Base-by-base conservation (phyloP, 2,797 vertebrate genomes). In the Gymnopithys bicolor region DNA sequence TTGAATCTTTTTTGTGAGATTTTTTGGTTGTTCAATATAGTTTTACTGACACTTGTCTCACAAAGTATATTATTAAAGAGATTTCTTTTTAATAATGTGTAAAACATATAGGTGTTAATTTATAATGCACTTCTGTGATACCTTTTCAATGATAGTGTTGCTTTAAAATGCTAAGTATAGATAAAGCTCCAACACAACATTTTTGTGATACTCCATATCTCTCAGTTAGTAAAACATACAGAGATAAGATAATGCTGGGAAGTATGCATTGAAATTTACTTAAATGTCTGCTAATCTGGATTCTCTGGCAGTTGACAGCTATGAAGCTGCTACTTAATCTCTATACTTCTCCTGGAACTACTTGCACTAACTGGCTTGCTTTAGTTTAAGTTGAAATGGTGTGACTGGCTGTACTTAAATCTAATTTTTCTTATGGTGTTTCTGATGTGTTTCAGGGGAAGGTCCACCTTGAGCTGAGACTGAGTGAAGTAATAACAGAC, bases 401-500 rank as follows among this genome's bases (percentile, higher is more conserved):
- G 11, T 69, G 49, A 5, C 27, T 87, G 79, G 23, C 74, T 88
- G 7, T 60, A 43, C 25, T 18, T 73, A 53, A 70, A 84, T 24
- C 41, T 56, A 8, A 69, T 49, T 53, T 77, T 85, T 71, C 12
- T 1, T 78, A 2, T 75, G 28, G 4, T 93, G 15, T 69, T 88
- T 76, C 94, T 56, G 94, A 5, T 97, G 53, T 94, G 70, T 97
- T 97, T 81, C 98, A 99, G 99, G 99, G 99, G 87, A 99, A 99
- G 94, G 99, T 99, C 90, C 99, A 99, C 96, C 98, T 99, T 66
- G 99, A 99, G 96, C 98, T 99, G 93, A 98, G 99, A 80, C 98
- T 99, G 96, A 99, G 99, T 92, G 99, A 99, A 97, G 99, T 99
- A 97, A 99, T 99, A 97, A 99, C 99, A 24, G 99, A 99, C 98